These are phyloP conservation scores for Danio choprae DNA, from an alignment of 2,797 vertebrate genomes.

Conservation along the genomic window DNA sequence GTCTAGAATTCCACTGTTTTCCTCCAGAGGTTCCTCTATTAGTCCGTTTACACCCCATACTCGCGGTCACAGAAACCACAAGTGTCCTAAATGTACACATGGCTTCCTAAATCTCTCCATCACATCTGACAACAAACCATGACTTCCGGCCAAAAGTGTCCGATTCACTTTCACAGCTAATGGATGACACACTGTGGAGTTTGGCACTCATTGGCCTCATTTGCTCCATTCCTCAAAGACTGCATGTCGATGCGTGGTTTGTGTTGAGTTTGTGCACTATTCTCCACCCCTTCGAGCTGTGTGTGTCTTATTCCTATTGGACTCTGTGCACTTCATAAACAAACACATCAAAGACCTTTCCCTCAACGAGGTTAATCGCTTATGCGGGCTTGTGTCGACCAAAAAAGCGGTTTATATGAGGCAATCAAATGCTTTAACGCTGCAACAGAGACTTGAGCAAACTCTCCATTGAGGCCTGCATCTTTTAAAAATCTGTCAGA, in stretches of 20 bases:
- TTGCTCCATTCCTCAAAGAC: slow-evolving; percentile 21
- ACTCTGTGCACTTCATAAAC: slow-evolving; percentile 13
- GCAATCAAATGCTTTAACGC: slow-evolving; percentile 31
- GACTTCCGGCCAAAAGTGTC: slow-evolving; percentile 16
- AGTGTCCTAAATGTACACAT: slow-evolving; percentile 38
- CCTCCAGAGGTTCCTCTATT: slow-evolving; percentile 32
- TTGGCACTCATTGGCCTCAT: not conserved
- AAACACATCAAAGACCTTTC: slow-evolving; percentile 41
- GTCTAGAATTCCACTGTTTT: slow-evolving; percentile 31
- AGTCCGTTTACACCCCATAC: slow-evolving; percentile 29
- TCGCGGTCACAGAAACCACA: slow-evolving; percentile 36
- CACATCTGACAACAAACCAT: slow-evolving; percentile 18
- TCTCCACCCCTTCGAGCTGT: slow-evolving; percentile 10
- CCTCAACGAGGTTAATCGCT: slow-evolving; percentile 51
- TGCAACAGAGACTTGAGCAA: slow-evolving; percentile 14
- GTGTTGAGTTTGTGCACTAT: not conserved
- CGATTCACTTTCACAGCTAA: slow-evolving; percentile 23
- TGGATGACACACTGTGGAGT: not conserved
- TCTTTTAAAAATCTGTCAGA: slow-evolving; percentile 16
- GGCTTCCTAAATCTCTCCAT: slow-evolving; percentile 6
- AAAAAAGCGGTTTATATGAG: slow-evolving; percentile 29
- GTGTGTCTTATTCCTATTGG: not conserved
- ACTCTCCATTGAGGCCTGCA: not conserved
- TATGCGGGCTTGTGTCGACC: slow-evolving; percentile 24
- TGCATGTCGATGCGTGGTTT: not conserved